Evolutionary conservation across 2,797 vertebrate genomes (phyloP), one percentile per base, ranked within the genome.

Genomic region (Helarctos malayanus): DNA sequence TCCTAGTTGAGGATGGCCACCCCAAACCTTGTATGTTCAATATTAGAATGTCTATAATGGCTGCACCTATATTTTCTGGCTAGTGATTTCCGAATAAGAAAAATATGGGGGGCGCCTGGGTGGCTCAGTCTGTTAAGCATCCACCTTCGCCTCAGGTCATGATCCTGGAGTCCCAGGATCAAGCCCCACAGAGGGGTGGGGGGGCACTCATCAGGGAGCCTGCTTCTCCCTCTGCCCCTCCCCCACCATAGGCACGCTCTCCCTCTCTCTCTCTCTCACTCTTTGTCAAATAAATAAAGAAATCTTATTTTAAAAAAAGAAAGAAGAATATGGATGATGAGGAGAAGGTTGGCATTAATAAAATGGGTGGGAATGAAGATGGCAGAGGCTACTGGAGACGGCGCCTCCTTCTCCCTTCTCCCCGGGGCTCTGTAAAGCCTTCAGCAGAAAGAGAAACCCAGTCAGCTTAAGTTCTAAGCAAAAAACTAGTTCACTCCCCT

Each of bases 31-130:
- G 5, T 71, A 75, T 54, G 8, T 45, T 69, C 47, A 65, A 15
- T 21, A 79, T 45, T 78, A 76, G 76, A 96, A 93, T 38, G 23
- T 85, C 57, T 80, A 11, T 75, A 76, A 69, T 38, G 29, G 57
- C 54, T 83, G 19, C 11, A 54, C 32, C 29, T 84, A 1, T 19
- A 18, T 78, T 76, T 87, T 79, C 83, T 95, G 80, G 63, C 38
- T 86, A n/a, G 32, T 80, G 2, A n/a, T 47, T 54, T 85, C 75
- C 61, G 25, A 95, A 47, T 45, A 59, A 79, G 45, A 47, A 32
- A 88, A 63, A n/a, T 14, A 27, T 8, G 41, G 10, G 9, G 18
- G n/a, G n/a, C 0, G 0, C 18, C 18, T 21, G 65, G 18, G 65
- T 9, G n/a, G 18, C n/a, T 68, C 65, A 35, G n/a, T 68, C 2